Evolutionary conservation across 2,888 invertebrate species (phyloP).

Genomic region (Miltochrista miniata): DNA sequence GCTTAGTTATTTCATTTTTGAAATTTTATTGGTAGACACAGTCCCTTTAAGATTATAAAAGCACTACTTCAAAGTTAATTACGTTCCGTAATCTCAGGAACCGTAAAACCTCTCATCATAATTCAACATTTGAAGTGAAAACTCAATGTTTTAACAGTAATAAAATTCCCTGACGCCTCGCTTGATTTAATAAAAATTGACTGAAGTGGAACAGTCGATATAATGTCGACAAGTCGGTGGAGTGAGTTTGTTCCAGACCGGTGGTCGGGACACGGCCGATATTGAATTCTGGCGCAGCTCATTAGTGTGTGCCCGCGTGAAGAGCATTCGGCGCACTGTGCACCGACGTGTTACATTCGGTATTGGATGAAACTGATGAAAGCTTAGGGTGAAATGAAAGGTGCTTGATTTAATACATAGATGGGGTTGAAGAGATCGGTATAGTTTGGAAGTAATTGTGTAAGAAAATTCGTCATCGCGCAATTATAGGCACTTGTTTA

Average conservation of each 20-base stretch:
- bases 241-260: conserved; percentile 39
- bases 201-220: conserved; percentile 3
- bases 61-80: neutral
- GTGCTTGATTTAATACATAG: neutral
- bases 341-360: neutral
- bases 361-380: too few species aligned
- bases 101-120: neutral
- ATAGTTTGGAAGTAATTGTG: too few species aligned
- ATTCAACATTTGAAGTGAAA: neutral
- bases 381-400: neutral
- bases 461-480: too few species aligned
- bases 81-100: neutral
- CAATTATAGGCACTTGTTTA: too few species aligned
- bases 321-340: conserved; percentile 1
- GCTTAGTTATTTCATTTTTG: too few species aligned
- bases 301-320: conserved; percentile 26
- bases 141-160: conserved; percentile 16
- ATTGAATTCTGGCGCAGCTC: conserved; percentile 40
- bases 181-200: conserved; percentile 8
- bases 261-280: conserved; percentile 26
- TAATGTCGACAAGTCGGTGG: conserved; percentile 30
- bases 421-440: too few species aligned
- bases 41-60: neutral
- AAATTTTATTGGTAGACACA: too few species aligned
- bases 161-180: conserved; percentile 2